Evolutionary conservation across 2,888 invertebrate genomes (phyloP).

Genomic region (Listrodromus nycthemerus): DNA sequence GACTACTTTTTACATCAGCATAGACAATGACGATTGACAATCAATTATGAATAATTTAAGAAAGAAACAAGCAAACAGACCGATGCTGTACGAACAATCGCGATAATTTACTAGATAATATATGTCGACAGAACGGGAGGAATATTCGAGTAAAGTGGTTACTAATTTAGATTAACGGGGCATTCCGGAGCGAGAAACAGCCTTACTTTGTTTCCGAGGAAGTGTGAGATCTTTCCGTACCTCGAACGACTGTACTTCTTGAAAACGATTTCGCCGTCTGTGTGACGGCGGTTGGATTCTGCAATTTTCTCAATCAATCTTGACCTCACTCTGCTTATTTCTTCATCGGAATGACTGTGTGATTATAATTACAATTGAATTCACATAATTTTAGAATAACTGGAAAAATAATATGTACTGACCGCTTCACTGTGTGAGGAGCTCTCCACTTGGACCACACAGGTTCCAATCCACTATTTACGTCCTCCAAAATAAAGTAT

Average conservation of each 20-base stretch:
- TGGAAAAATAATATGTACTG: neutral
- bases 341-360: constrained; percentile 66
- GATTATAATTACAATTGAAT: neutral
- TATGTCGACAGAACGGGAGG: neutral
- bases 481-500: constrained; percentile 63
- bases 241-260: constrained; percentile 74
- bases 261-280: constrained; percentile 67
- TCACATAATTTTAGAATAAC: neutral
- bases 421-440: constrained; percentile 34
- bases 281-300: constrained; percentile 49
- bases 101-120: neutral
- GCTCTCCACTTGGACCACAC: constrained; percentile 52
- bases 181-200: neutral
- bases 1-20: neutral
- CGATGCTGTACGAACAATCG: neutral
- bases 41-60: neutral
- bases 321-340: constrained; percentile 61
- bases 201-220: constrained; percentile 53
- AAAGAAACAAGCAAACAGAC: constrained; percentile 3
- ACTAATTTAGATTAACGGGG: neutral
- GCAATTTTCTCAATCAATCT: constrained; percentile 66
- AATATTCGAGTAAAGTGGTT: neutral
- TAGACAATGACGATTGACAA: neutral
- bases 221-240: constrained; percentile 69
- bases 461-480: constrained; percentile 25